These are phyloP conservation scores for Prosapia bicincta DNA, from an alignment of 2,888 invertebrate species.

Conservation along the genomic window DNA sequence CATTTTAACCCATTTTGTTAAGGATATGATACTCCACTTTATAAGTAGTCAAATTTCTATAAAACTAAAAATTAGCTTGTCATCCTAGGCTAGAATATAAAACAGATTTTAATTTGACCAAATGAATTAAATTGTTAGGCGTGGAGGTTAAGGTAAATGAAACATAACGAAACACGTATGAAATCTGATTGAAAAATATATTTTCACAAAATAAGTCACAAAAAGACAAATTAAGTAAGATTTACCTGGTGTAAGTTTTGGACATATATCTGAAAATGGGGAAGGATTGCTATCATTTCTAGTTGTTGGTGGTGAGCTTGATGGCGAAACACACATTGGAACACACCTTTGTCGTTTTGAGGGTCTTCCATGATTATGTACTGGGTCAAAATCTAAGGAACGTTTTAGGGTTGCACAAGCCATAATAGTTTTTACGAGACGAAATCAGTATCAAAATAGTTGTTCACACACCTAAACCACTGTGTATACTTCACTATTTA, in stretches of 20 bases:
- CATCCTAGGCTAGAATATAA: no score
- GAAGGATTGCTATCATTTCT: slow-evolving; percentile 60
- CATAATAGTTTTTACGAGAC: slow-evolving; percentile 57
- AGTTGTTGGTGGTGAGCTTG: slow-evolving; percentile 44
- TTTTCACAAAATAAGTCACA: no score
- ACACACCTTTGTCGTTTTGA: slow-evolving; percentile 88
- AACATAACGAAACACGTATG: no score
- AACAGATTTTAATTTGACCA: no score
- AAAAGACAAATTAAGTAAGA: no score
- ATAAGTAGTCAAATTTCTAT: no score
- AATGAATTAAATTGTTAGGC: no score
- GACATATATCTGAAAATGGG: slow-evolving; percentile 77
- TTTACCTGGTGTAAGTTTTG: slow-evolving; percentile 84
- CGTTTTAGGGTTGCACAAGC: slow-evolving; percentile 98
- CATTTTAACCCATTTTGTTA: no score
- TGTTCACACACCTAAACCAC: background rate
- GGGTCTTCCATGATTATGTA: slow-evolving; percentile 76
- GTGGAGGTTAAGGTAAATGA: no score
- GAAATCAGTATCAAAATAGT: background rate
- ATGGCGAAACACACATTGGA: slow-evolving; percentile 71
- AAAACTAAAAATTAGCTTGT: no score
- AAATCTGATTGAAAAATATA: no score
- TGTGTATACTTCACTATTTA: background rate
- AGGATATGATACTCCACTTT: no score
- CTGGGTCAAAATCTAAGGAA: slow-evolving; percentile 91